A percentile compares a stretch with the other conserved stretches of the same genome.
These are phyloP conservation scores for Trilocha varians DNA, from an alignment of 2,888 invertebrate genomes.

Conservation along the genomic window DNA sequence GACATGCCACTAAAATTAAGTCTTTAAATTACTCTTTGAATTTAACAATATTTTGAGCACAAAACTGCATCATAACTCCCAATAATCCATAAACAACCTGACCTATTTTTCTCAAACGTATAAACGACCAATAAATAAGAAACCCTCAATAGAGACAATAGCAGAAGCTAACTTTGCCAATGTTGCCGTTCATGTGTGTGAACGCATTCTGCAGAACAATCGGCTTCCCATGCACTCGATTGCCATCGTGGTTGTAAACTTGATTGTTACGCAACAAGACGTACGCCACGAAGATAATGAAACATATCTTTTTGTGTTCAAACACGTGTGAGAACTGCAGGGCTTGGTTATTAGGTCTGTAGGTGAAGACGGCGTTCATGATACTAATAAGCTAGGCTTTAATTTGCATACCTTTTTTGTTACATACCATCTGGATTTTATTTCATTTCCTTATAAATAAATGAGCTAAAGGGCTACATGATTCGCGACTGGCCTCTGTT, in stretches of 20 bases:
- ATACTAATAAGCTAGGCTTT: too few relatives aligned
- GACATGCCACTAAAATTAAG: too few relatives aligned
- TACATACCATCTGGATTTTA: too few relatives aligned
- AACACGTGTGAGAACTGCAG: slow-evolving; percentile 61
- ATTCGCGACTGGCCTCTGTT: too few relatives aligned
- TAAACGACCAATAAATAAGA: not conserved
- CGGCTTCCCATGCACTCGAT: slow-evolving; percentile 57
- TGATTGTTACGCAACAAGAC: slow-evolving; percentile 62
- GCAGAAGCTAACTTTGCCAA: slow-evolving; percentile 33
- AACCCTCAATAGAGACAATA: slow-evolving; percentile 13
- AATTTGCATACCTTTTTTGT: too few relatives aligned
- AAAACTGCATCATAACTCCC: too few relatives aligned
- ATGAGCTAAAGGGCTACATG: too few relatives aligned
- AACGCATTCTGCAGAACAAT: slow-evolving; percentile 46
- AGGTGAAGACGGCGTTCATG: slow-evolving; percentile 1
- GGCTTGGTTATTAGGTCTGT: slow-evolving; percentile 16
- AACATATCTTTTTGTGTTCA: slow-evolving; percentile 53
- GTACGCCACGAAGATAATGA: slow-evolving; percentile 52
- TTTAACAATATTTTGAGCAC: too few relatives aligned
- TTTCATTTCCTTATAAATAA: too few relatives aligned
- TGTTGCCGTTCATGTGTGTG: slow-evolving; percentile 59
- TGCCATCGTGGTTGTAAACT: slow-evolving; percentile 56
- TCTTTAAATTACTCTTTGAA: too few relatives aligned
- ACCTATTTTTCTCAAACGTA: too few relatives aligned
- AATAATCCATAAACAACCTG: too few relatives aligned